These are phyloP conservation scores for Hypomecis punctinalis DNA, from an alignment of 2,888 invertebrate genomes.

Conservation along the genomic window DNA sequence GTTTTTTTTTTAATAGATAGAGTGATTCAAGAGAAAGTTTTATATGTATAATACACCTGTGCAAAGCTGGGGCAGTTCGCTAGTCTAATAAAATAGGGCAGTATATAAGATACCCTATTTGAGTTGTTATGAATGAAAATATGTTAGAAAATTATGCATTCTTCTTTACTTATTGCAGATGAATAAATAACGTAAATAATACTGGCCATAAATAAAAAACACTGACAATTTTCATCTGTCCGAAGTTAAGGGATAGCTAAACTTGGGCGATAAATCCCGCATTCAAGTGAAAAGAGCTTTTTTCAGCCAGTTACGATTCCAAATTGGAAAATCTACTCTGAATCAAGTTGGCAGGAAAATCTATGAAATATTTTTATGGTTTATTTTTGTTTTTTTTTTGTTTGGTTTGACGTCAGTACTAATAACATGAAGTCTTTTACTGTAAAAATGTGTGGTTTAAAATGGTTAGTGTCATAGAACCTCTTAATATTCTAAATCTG, in stretches of 20 bases:
- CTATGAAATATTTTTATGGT: slow-evolving; percentile 49
- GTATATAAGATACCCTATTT: too few species aligned
- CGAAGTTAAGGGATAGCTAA: slow-evolving; percentile 51
- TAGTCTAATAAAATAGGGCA: too few species aligned
- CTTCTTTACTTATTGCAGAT: slow-evolving; percentile 4
- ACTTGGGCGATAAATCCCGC: slow-evolving; percentile 72
- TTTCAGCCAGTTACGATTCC: slow-evolving; percentile 65
- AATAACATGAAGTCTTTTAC: not conserved
- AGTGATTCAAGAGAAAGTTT: too few species aligned
- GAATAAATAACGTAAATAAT: slow-evolving; percentile 12
- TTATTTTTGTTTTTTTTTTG: slow-evolving; percentile 51
- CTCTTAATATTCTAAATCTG: too few species aligned
- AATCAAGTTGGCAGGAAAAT: slow-evolving; percentile 51
- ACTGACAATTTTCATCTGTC: slow-evolving; percentile 67
- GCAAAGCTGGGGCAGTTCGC: too few species aligned
- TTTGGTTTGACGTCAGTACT: not conserved
- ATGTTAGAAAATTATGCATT: not conserved
- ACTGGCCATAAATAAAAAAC: slow-evolving; percentile 56
- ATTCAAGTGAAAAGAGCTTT: slow-evolving; percentile 71
- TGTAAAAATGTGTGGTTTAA: too few species aligned
- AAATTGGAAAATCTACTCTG: slow-evolving; percentile 78
- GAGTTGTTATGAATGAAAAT: too few species aligned
- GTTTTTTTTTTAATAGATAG: too few species aligned
- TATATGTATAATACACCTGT: too few species aligned
- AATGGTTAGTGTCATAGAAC: too few species aligned